phyloP scores from a whole-genome alignment of 92 coral and sea anemone genomes.

The Parazoanthus darwini region DNA sequence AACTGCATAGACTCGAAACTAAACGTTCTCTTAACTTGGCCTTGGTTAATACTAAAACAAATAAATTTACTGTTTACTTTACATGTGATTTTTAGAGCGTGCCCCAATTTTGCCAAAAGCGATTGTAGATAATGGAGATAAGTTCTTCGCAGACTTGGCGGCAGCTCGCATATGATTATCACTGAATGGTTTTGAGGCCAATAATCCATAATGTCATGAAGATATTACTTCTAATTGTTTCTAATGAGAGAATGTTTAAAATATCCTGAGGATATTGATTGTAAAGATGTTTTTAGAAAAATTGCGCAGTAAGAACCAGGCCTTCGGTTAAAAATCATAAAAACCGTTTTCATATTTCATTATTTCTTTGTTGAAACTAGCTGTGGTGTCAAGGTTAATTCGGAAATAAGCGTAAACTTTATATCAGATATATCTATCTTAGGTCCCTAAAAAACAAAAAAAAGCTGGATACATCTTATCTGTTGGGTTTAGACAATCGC shows the following conservation, averaged over 20 bases:
- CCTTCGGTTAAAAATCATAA: neutral
- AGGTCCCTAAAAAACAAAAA: too few species aligned
- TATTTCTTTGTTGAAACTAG: neutral
- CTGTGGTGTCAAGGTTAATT: neutral
- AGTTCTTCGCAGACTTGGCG: constrained; percentile 27
- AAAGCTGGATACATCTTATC: neutral
- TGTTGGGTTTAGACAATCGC: neutral
- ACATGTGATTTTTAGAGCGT: constrained; percentile 29
- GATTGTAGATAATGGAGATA: constrained; percentile 28
- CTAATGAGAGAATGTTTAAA: neutral
- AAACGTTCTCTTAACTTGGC: neutral
- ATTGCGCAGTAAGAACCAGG: neutral
- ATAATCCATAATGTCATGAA: constrained; percentile 5
- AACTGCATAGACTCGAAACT: neutral
- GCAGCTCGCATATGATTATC: constrained; percentile 24
- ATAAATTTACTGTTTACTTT: constrained; percentile 27
- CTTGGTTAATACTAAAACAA: constrained; percentile 16
- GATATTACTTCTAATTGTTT: constrained; percentile 19
- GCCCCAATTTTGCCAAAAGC: constrained; percentile 36
- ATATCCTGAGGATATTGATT: constrained; percentile 8
- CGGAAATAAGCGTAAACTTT: neutral
- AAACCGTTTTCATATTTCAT: neutral
- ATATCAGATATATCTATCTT: neutral
- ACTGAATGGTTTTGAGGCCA: neutral
- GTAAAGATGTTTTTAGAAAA: neutral